These are phyloP conservation scores for Drosophila suzukii DNA, from an alignment of 1,140 invertebrate species.

Conservation along the genomic window DNA sequence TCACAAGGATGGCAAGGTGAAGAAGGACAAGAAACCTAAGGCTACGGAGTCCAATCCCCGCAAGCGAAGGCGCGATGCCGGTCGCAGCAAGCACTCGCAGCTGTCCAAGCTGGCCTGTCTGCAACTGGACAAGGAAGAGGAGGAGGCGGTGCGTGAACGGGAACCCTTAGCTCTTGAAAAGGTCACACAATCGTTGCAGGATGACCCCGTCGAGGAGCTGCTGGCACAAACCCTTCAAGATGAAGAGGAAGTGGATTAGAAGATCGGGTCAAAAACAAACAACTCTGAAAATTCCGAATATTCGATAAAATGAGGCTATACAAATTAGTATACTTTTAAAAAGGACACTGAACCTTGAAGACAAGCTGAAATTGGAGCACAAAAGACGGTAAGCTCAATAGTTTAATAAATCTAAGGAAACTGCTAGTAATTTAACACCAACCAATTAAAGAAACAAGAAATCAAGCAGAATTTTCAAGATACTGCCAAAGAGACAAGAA, in stretches of 20 bases:
- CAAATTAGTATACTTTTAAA: neutral
- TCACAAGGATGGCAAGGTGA: constrained; percentile 17
- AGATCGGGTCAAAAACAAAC: neutral
- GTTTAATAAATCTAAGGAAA: too few species aligned
- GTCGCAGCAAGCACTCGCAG: constrained; percentile 53
- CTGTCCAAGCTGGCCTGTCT: constrained; percentile 61
- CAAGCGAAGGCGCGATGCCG: constrained; percentile 70
- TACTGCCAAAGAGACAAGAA: neutral
- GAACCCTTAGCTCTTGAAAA: constrained; percentile 36
- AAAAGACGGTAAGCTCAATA: too few species aligned
- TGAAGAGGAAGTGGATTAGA: neutral
- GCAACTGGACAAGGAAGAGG: constrained; percentile 55
- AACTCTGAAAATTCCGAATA: neutral
- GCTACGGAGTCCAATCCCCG: constrained; percentile 19
- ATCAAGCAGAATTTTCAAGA: neutral
- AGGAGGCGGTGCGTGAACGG: constrained; percentile 60
- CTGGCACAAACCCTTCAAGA: constrained; percentile 12
- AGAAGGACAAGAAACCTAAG: neutral
- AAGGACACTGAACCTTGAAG: too few species aligned
- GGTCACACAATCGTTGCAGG: constrained; percentile 34
- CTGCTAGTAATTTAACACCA: neutral
- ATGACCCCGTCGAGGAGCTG: constrained; percentile 12
- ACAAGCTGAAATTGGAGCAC: too few species aligned
- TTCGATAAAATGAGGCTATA: neutral
- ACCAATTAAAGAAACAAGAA: neutral